These are phyloP conservation scores for Saimiri boliviensis DNA, from an alignment of 2,113 vertebrate species.

Conservation along the genomic window DNA sequence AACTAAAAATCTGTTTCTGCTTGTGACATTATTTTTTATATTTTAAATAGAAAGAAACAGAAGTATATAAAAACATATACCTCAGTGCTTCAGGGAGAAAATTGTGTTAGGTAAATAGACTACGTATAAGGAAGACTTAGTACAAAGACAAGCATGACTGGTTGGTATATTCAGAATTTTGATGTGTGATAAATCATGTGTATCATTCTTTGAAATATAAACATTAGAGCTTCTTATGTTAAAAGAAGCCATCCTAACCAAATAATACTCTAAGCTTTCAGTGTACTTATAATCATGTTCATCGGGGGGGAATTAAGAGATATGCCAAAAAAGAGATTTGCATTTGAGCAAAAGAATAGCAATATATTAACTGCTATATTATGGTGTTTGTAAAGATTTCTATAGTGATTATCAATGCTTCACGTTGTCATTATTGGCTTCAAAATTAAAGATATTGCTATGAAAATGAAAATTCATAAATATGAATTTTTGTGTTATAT, in stretches of 20 bases:
- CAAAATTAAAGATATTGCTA: neutral
- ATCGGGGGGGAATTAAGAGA: neutral
- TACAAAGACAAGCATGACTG: neutral
- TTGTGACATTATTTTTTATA: neutral
- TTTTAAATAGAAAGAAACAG: neutral
- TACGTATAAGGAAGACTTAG: neutral
- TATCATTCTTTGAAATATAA: neutral
- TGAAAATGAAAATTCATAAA: neutral
- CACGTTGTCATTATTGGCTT: neutral
- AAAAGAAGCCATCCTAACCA: neutral
- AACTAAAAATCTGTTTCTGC: too few relatives aligned
- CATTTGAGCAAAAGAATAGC: neutral
- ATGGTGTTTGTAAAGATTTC: neutral
- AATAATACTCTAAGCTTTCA: neutral
- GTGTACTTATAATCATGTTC: conserved; percentile 20
- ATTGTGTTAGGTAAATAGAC: neutral
- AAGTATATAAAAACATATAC: neutral
- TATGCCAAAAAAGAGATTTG: neutral
- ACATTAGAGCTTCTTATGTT: neutral
- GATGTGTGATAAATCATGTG: neutral
- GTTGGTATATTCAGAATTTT: neutral
- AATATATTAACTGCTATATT: neutral
- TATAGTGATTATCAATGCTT: neutral
- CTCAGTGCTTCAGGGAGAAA: neutral
- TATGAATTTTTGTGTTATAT: neutral